These are phyloP conservation scores for Corythornis leucogaster DNA, from an alignment of 2,797 vertebrate species.

Conservation along the genomic window DNA sequence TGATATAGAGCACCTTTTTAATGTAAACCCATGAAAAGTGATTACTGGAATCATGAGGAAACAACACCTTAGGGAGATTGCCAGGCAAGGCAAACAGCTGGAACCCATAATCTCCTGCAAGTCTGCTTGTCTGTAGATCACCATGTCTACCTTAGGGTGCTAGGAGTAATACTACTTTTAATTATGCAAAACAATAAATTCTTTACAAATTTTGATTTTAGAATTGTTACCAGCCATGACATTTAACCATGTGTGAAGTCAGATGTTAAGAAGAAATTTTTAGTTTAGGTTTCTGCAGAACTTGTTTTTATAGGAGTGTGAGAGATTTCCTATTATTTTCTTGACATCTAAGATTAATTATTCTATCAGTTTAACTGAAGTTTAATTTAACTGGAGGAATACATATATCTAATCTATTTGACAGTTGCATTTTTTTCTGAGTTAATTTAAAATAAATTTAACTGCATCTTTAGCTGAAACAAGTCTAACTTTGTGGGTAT, in stretches of 20 bases:
- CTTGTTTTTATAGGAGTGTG: neutral
- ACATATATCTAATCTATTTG: neutral
- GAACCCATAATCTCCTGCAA: conserved; percentile 16
- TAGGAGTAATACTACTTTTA: neutral
- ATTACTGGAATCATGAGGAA: conserved; percentile 14
- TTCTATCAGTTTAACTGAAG: conserved; percentile 2
- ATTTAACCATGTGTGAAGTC: neutral
- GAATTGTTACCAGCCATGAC: neutral
- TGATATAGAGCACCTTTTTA: conserved; percentile 30
- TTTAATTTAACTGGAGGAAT: conserved; percentile 23
- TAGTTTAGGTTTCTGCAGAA: neutral
- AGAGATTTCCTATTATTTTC: neutral
- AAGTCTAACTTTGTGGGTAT: neutral
- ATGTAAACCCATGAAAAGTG: conserved; percentile 36
- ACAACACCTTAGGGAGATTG: conserved; percentile 12
- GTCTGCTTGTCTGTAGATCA: neutral
- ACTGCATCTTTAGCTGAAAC: neutral
- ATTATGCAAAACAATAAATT: neutral
- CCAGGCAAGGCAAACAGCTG: conserved; percentile 17
- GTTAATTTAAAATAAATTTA: conserved; percentile 1
- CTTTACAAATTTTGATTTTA: neutral
- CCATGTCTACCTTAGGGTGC: neutral
- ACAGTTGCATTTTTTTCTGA: neutral
- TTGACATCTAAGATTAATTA: neutral
- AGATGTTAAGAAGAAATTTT: neutral